These are phyloP conservation scores for Poecilus cupreus DNA, from an alignment of 2,888 invertebrate genomes.

Conservation along the genomic window DNA sequence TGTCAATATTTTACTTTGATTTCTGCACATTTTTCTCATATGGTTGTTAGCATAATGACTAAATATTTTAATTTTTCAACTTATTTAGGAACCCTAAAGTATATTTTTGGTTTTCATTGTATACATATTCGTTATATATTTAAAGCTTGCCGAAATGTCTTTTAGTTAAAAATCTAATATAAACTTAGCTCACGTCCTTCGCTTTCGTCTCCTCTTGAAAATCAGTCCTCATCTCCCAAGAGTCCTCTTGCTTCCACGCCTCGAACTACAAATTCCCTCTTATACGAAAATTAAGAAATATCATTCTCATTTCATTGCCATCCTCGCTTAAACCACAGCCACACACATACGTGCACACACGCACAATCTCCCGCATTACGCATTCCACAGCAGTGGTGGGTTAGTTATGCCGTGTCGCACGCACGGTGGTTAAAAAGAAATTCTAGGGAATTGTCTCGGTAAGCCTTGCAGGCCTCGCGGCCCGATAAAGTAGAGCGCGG, in stretches of 20 bases:
- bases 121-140: too few species aligned
- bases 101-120: too few species aligned
- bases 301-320: slow-evolving; percentile 29
- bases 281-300: slow-evolving; percentile 23
- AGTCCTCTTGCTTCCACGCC: not conserved
- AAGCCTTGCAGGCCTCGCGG: not conserved
- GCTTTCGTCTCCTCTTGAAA: not conserved
- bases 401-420: not conserved
- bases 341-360: not conserved
- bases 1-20: too few species aligned
- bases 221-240: not conserved
- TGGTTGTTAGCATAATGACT: too few species aligned
- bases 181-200: not conserved
- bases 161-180: not conserved
- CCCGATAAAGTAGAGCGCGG: not conserved
- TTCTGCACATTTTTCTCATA: too few species aligned
- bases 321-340: not conserved
- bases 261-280: not conserved
- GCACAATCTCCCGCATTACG: slow-evolving; percentile 7
- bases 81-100: too few species aligned
- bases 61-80: too few species aligned
- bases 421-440: not conserved
- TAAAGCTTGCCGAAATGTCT: not conserved
- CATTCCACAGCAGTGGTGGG: not conserved
- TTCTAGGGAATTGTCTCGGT: slow-evolving; percentile 1